Conservation (phyloP, 2,888 invertebrate genomes). For the Drosophila nr. perissopoda region DNA sequence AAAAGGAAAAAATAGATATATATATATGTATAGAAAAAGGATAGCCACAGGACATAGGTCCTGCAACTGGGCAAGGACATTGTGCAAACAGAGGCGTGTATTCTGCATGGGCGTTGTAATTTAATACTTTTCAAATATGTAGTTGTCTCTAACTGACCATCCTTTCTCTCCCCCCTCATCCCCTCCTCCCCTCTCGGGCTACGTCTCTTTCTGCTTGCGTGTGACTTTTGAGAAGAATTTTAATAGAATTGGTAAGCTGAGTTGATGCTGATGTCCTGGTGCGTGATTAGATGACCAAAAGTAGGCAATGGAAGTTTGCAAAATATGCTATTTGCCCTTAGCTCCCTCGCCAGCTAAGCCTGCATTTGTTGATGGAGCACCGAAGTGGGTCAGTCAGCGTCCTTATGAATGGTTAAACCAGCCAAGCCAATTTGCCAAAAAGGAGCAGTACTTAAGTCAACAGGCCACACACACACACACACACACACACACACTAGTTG, state of each 20-base stretch:
- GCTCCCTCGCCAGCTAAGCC: background rate
- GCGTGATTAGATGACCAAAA: slow-evolving; percentile 71
- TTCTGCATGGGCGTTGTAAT: slow-evolving; percentile 63
- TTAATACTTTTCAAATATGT: slow-evolving; percentile 79
- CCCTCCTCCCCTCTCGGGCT: background rate
- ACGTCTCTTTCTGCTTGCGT: slow-evolving; percentile 42
- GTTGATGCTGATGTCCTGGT: slow-evolving; percentile 38
- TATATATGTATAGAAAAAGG: background rate
- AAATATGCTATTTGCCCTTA: slow-evolving; percentile 52
- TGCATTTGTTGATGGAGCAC: slow-evolving; percentile 3
- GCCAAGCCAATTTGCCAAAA: slow-evolving; percentile 1
- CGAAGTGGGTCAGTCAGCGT: slow-evolving; percentile 13
- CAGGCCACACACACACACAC: slow-evolving; percentile 32
- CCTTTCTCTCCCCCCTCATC: background rate
- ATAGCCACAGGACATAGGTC: slow-evolving; percentile 1
- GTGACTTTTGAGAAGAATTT: slow-evolving; percentile 70
- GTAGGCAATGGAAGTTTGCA: slow-evolving; percentile 57
- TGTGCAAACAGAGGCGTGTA: slow-evolving; percentile 76
- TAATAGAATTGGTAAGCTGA: slow-evolving; percentile 80
- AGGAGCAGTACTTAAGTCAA: slow-evolving; percentile 43
- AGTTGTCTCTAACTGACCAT: slow-evolving; percentile 55
- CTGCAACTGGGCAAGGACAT: slow-evolving; percentile 52
- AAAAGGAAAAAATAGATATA: slow-evolving; percentile 3
- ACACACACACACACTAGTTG: background rate
- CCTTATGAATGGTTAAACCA: slow-evolving; percentile 41